These are phyloP conservation scores for Phyto melanocephala DNA, from an alignment of 2,888 invertebrate species.

Conservation along the genomic window DNA sequence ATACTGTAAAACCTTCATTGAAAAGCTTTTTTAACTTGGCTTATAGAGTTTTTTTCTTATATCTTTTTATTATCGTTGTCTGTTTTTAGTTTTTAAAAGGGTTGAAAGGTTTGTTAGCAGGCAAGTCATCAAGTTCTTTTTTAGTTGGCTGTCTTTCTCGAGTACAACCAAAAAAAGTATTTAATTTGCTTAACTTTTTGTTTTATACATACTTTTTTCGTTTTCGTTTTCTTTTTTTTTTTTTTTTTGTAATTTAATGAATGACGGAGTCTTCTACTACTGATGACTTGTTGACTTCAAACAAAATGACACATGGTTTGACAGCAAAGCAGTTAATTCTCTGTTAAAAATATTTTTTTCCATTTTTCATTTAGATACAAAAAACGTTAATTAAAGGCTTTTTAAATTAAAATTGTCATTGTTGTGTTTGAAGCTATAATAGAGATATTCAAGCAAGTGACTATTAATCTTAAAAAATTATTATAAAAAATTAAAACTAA, in stretches of 20 bases:
- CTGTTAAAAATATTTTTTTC: neutral
- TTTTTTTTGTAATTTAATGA: constrained; percentile 47
- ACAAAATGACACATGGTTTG: constrained; percentile 62
- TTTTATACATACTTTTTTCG: no score
- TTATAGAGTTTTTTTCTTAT: constrained; percentile 36
- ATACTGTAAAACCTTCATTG: constrained; percentile 28
- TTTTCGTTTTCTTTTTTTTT: neutral
- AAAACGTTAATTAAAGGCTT: constrained; percentile 49
- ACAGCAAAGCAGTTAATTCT: constrained; percentile 50
- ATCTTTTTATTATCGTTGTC: neutral
- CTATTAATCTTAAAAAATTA: neutral
- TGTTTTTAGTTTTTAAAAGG: neutral
- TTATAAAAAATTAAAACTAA: no score
- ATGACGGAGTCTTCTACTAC: constrained; percentile 43
- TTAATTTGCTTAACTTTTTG: constrained; percentile 34
- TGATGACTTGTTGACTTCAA: constrained; percentile 62
- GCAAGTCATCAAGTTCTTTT: constrained; percentile 24
- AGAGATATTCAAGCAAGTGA: neutral
- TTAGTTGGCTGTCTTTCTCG: neutral
- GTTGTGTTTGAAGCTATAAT: neutral
- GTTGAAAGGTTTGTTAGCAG: constrained; percentile 44
- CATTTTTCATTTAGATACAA: neutral
- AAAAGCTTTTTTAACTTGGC: constrained; percentile 21
- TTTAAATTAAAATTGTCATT: constrained; percentile 16
- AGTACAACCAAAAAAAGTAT: constrained; percentile 28